Conservation (phyloP, 2,888 invertebrate species). For the Clistopyga incitator region DNA sequence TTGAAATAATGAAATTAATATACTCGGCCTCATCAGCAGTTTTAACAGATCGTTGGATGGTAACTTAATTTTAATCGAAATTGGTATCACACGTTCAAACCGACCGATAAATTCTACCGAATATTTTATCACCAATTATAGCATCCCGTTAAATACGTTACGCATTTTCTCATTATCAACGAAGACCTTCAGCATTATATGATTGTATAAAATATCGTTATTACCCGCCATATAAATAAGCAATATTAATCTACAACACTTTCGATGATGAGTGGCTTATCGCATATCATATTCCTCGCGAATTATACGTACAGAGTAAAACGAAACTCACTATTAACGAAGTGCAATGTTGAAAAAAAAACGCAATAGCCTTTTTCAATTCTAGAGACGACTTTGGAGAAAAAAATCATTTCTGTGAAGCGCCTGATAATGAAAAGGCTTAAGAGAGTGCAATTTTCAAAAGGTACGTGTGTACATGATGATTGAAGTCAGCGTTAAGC, state of each 20-base stretch:
- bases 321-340: background rate
- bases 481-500: slow-evolving; percentile 14
- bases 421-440: background rate
- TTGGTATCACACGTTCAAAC: background rate
- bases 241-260: slow-evolving; percentile 1
- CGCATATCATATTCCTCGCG: background rate
- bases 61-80: background rate
- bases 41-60: background rate
- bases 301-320: background rate
- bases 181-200: background rate
- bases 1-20: background rate
- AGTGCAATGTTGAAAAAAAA: background rate
- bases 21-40: background rate
- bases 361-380: background rate
- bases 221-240: slow-evolving; percentile 2
- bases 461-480: background rate
- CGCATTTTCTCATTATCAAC: background rate
- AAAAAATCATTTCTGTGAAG: slow-evolving; percentile 6
- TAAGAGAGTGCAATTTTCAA: background rate
- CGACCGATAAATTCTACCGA: background rate
- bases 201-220: slow-evolving; percentile 5
- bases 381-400: background rate
- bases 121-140: slow-evolving; percentile 5
- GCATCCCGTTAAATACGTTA: slow-evolving; percentile 7
- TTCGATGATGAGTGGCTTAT: background rate